These are phyloP conservation scores for Artibeus jamaicensis DNA, from an alignment of 2,797 vertebrate genomes.

Conservation along the genomic window DNA sequence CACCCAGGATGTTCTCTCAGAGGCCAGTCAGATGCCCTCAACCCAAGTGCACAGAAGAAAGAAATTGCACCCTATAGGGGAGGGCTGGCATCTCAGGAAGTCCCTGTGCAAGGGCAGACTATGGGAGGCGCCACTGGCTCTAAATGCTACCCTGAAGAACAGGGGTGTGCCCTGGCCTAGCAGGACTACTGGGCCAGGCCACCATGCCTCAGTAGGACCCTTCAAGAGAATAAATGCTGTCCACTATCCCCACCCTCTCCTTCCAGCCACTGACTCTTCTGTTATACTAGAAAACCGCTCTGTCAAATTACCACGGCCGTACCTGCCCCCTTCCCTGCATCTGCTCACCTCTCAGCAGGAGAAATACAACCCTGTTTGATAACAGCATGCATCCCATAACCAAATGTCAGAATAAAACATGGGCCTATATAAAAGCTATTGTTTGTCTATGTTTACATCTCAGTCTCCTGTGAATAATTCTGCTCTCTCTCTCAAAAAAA, in stretches of 20 bases:
- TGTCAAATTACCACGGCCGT: background rate
- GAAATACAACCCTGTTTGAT: background rate
- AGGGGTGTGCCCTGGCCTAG: background rate
- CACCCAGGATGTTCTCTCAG: background rate
- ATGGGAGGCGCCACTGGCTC: accelerated
- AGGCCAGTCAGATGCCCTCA: background rate
- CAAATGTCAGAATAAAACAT: background rate
- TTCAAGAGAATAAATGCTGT: background rate
- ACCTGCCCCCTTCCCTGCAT: background rate
- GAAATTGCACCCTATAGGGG: background rate
- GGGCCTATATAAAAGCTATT: background rate
- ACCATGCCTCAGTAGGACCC: background rate
- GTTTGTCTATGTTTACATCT: background rate
- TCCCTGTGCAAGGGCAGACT: background rate
- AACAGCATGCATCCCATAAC: background rate
- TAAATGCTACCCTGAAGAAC: background rate
- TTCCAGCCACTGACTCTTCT: background rate
- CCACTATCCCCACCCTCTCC: too few relatives aligned
- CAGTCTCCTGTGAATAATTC: background rate
- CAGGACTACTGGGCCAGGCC: background rate
- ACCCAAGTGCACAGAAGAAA: background rate
- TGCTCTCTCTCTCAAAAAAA: background rate
- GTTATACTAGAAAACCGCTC: background rate
- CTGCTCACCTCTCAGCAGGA: background rate
- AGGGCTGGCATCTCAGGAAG: background rate